phyloP scores from a whole-genome alignment of 2,888 invertebrate species.

The Parnassius smintheus region DNA sequence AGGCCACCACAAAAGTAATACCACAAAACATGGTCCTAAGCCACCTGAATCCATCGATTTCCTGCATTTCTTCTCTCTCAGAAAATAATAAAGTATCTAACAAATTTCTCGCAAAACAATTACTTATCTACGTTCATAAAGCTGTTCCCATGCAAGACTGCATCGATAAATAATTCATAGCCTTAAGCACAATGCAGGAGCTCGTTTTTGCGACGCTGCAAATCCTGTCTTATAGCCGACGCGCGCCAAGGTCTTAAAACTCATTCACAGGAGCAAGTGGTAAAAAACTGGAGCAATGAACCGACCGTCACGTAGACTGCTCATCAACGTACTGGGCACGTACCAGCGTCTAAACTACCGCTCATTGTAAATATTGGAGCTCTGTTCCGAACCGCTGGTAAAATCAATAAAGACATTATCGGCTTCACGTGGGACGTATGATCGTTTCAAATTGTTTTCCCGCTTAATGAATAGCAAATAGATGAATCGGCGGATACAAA shows the following conservation, averaged over 20 bases:
- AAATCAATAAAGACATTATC: slow-evolving; percentile 74
- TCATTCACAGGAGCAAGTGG: slow-evolving; percentile 71
- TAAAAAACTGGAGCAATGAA: slow-evolving; percentile 79
- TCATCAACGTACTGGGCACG: slow-evolving; percentile 72
- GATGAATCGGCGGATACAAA: slow-evolving; percentile 27
- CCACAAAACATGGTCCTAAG: too few species aligned
- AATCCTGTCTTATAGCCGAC: slow-evolving; percentile 47
- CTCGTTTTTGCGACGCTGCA: slow-evolving; percentile 52
- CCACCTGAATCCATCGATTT: too few species aligned
- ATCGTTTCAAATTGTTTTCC: slow-evolving; percentile 58
- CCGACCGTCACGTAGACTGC: slow-evolving; percentile 71
- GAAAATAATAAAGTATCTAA: too few species aligned
- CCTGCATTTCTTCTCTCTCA: too few species aligned
- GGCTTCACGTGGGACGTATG: slow-evolving; percentile 59
- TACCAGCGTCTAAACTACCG: slow-evolving; percentile 77
- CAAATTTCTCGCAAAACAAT: slow-evolving; percentile 28
- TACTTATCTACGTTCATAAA: background rate
- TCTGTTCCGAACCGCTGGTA: slow-evolving; percentile 65
- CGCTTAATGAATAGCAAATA: slow-evolving; percentile 56
- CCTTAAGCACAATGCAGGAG: slow-evolving; percentile 39
- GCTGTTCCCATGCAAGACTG: background rate
- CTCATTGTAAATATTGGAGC: slow-evolving; percentile 79
- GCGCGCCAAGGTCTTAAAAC: slow-evolving; percentile 65
- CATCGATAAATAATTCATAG: slow-evolving; percentile 27
- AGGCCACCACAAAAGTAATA: too few species aligned